Conservation (phyloP, 2,113 vertebrate genomes). For the Eleginops maclovinus region DNA sequence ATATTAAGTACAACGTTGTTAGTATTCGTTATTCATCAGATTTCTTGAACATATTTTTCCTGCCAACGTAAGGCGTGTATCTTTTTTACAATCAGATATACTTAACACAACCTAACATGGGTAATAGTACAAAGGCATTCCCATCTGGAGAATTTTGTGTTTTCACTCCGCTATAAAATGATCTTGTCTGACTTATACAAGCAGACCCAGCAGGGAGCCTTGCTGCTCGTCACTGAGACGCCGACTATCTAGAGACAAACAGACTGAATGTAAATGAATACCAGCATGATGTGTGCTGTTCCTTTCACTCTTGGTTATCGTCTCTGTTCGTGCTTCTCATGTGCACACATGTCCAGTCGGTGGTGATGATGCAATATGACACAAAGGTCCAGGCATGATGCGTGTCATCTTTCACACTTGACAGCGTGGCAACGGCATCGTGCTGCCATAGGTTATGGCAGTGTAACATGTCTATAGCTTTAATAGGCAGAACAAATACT, state of each 20-base stretch:
- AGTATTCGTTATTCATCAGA: too few relatives aligned
- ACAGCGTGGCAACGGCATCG: constrained; percentile 56
- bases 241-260: constrained; percentile 51
- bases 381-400: constrained; percentile 63
- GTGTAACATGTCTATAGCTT: constrained; percentile 45
- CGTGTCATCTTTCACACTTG: constrained; percentile 74
- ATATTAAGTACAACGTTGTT: too few relatives aligned
- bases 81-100: not conserved
- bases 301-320: constrained; percentile 67
- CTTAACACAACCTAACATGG: not conserved
- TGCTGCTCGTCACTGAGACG: constrained; percentile 36
- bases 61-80: not conserved
- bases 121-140: not conserved
- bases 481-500: constrained; percentile 25
- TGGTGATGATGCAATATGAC: constrained; percentile 73
- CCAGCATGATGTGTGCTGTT: constrained; percentile 67
- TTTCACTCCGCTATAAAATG: constrained; percentile 3
- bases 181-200: constrained; percentile 33
- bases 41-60: too few relatives aligned
- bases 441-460: constrained; percentile 51
- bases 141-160: constrained; percentile 13
- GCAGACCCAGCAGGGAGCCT: constrained; percentile 37
- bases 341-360: constrained; percentile 44
- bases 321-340: constrained; percentile 43
- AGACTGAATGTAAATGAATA: constrained; percentile 64